A percentile compares a stretch with the other conserved stretches of the same genome.
Evolutionary conservation across 2,888 invertebrate genomes (phyloP).

Genomic region (Troilus luridus): DNA sequence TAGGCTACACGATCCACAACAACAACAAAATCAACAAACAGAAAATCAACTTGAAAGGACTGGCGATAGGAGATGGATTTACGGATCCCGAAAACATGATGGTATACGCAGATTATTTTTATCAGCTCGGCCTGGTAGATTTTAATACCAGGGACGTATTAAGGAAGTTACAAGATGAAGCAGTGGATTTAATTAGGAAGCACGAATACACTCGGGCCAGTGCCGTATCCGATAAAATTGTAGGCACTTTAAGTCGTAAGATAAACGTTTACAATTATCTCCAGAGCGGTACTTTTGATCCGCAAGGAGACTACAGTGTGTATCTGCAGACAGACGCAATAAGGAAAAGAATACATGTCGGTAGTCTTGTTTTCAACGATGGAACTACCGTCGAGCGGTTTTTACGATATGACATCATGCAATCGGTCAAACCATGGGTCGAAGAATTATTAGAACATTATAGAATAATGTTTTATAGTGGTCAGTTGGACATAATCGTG

Average conservation of each 20-base stretch:
- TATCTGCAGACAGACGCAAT: slow-evolving; percentile 17
- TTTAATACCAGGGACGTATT: slow-evolving; percentile 66
- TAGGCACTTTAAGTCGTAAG: not conserved
- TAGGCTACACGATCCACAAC: slow-evolving; percentile 73
- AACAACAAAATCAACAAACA: slow-evolving; percentile 71
- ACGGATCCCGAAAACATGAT: slow-evolving; percentile 73
- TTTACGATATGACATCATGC: slow-evolving; percentile 83
- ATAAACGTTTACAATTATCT: not conserved
- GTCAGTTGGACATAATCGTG: slow-evolving; percentile 93
- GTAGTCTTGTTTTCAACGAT: slow-evolving; percentile 53
- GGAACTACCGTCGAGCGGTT: slow-evolving; percentile 75
- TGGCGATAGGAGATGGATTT: slow-evolving; percentile 73
- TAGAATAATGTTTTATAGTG: slow-evolving; percentile 86
- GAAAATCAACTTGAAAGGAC: slow-evolving; percentile 73
- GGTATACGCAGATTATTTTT: slow-evolving; percentile 72
- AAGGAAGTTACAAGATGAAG: slow-evolving; percentile 60
- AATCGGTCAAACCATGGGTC: slow-evolving; percentile 82
- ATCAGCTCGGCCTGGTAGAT: slow-evolving; percentile 71
- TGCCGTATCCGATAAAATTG: slow-evolving; percentile 50
- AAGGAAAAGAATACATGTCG: slow-evolving; percentile 65
- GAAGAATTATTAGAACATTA: slow-evolving; percentile 77
- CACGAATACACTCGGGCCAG: slow-evolving; percentile 60
- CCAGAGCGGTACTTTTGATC: not conserved
- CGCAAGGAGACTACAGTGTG: not conserved
- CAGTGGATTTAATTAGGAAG: slow-evolving; percentile 41